A percentile compares a stretch with the other conserved stretches of the same genome.
Conservation (phyloP, 2,888 invertebrate genomes). For the Tribolium freemani region DNA sequence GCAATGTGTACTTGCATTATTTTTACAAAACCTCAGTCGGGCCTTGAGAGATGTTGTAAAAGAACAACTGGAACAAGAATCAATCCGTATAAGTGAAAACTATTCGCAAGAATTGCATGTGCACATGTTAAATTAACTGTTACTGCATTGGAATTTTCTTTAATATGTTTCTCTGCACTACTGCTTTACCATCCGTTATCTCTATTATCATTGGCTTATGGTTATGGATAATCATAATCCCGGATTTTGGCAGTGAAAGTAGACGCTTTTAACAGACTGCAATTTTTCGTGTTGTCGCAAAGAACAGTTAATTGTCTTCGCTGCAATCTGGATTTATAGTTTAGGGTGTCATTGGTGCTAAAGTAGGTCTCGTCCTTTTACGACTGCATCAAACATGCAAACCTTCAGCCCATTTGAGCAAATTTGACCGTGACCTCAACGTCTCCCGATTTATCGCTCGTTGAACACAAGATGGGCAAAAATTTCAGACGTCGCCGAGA, state of each 20-base stretch:
- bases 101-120: neutral
- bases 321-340: constrained; percentile 6
- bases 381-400: neutral
- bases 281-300: neutral
- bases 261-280: neutral
- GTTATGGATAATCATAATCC: neutral
- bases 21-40: constrained; percentile 25
- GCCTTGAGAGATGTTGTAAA: constrained; percentile 23
- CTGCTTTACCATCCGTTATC: neutral
- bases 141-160: neutral
- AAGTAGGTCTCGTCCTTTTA: constrained; percentile 1
- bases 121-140: constrained; percentile 3
- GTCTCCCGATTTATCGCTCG: constrained; percentile 30
- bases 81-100: constrained; percentile 25
- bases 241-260: neutral
- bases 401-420: neutral
- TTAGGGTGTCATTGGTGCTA: constrained; percentile 11
- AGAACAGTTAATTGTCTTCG: constrained; percentile 10
- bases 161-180: neutral
- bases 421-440: constrained; percentile 16
- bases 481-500: constrained; percentile 12
- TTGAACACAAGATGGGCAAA: constrained; percentile 17
- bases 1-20: constrained; percentile 30
- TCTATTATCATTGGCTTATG: neutral
- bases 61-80: constrained; percentile 23